A percentile compares a stretch with the other conserved stretches of the same genome.
These are phyloP conservation scores for Falco biarmicus DNA, from an alignment of 2,797 vertebrate genomes.

Conservation along the genomic window DNA sequence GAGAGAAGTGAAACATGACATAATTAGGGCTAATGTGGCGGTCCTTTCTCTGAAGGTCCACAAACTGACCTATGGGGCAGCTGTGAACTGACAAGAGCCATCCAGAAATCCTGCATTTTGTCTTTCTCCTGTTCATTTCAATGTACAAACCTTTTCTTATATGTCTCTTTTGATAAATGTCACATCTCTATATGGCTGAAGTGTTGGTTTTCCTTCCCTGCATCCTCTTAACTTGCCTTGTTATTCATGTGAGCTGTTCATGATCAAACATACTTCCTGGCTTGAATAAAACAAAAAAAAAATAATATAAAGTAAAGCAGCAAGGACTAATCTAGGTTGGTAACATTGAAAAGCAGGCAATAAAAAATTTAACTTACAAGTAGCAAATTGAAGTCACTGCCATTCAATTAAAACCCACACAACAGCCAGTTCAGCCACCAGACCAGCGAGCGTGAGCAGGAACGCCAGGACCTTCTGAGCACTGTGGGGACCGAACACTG, in stretches of 20 bases:
- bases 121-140: neutral
- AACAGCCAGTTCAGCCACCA: neutral
- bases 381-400: neutral
- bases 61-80: neutral
- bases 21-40: neutral
- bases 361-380: neutral
- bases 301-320: neutral
- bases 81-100: neutral
- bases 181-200: neutral
- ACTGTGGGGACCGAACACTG: fast-evolving
- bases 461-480: fast-evolving
- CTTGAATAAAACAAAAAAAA: neutral
- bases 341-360: neutral
- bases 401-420: neutral
- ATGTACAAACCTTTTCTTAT: neutral
- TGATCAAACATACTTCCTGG: neutral
- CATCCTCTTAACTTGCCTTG: neutral
- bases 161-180: neutral
- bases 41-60: neutral
- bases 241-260: neutral
- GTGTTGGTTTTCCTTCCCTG: neutral
- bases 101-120: neutral
- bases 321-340: neutral
- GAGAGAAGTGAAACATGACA: neutral
- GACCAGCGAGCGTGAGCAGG: fast-evolving